These are phyloP conservation scores for Zophobas morio DNA, from an alignment of 1,140 invertebrate species.

Conservation along the genomic window DNA sequence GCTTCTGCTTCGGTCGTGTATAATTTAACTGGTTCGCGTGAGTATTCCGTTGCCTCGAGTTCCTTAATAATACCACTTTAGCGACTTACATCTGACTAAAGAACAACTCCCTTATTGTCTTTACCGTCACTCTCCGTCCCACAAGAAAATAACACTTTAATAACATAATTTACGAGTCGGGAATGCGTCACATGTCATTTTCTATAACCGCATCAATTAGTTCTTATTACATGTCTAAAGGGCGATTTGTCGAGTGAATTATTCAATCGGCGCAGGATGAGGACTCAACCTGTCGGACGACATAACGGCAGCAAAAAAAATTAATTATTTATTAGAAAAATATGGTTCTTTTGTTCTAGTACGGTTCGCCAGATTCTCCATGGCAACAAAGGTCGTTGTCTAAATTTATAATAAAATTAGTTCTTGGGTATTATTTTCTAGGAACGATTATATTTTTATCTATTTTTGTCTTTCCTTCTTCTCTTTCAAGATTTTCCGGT, in stretches of 20 bases:
- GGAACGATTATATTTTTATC: too few relatives aligned
- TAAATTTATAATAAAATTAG: too few relatives aligned
- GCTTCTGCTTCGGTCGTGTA: slow-evolving; percentile 35
- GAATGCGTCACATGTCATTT: slow-evolving; percentile 36
- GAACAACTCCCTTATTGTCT: slow-evolving; percentile 41
- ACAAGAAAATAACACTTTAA: slow-evolving; percentile 42
- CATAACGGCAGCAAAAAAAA: too few relatives aligned
- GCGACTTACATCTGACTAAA: slow-evolving; percentile 41
- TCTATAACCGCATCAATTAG: slow-evolving; percentile 42
- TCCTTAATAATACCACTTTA: slow-evolving; percentile 42
- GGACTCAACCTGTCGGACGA: not conserved
- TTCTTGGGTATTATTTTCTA: too few relatives aligned
- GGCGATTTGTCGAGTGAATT: slow-evolving; percentile 38
- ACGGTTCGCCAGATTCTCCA: too few relatives aligned
- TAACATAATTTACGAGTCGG: slow-evolving; percentile 40
- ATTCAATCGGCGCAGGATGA: slow-evolving; percentile 24
- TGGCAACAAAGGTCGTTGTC: too few relatives aligned
- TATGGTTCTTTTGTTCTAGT: too few relatives aligned
- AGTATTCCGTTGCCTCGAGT: slow-evolving; percentile 39
- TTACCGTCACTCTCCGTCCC: slow-evolving; percentile 38
- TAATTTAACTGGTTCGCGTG: slow-evolving; percentile 38
- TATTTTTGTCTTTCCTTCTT: too few relatives aligned
- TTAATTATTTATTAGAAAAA: too few relatives aligned
- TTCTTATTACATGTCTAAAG: slow-evolving; percentile 40
- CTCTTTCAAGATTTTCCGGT: too few relatives aligned